A percentile compares a stretch with the other conserved stretches of the same genome.
These are phyloP conservation scores for Leptinotarsa defecta DNA, from an alignment of 1,140 invertebrate genomes.

Conservation along the genomic window DNA sequence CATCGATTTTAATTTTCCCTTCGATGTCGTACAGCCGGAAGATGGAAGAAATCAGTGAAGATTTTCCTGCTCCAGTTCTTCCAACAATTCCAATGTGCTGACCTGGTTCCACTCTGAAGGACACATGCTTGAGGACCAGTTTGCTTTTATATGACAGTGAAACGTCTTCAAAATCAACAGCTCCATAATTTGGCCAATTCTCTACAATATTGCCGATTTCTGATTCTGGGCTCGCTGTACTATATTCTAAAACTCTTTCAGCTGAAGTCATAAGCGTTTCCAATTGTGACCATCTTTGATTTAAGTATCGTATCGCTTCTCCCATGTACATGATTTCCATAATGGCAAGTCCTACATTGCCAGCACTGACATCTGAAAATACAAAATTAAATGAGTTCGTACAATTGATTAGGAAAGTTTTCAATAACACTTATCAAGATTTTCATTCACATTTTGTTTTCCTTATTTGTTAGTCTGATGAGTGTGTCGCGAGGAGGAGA, in stretches of 20 bases:
- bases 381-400: too few species aligned
- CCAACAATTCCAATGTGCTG: conserved; percentile 63
- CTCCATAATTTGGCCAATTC: conserved; percentile 69
- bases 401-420: too few species aligned
- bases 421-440: too few species aligned
- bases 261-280: conserved; percentile 88
- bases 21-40: conserved; percentile 70
- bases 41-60: conserved; percentile 74
- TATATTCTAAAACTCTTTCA: conserved; percentile 59
- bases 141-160: conserved; percentile 68
- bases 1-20: conserved; percentile 70
- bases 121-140: conserved; percentile 67
- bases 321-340: conserved; percentile 77
- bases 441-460: too few species aligned
- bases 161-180: conserved; percentile 62
- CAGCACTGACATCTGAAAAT: conserved; percentile 50
- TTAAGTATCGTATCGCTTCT: conserved; percentile 82
- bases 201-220: conserved; percentile 57
- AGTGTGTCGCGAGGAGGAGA: too few species aligned
- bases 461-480: too few species aligned
- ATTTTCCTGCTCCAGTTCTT: conserved; percentile 68
- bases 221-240: neutral
- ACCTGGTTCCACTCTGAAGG: conserved; percentile 63
- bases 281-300: conserved; percentile 82
- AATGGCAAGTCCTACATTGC: conserved; percentile 78